Base-by-base conservation (phyloP, 2,797 vertebrate genomes). In the Petrocephalus sullivani region DNA sequence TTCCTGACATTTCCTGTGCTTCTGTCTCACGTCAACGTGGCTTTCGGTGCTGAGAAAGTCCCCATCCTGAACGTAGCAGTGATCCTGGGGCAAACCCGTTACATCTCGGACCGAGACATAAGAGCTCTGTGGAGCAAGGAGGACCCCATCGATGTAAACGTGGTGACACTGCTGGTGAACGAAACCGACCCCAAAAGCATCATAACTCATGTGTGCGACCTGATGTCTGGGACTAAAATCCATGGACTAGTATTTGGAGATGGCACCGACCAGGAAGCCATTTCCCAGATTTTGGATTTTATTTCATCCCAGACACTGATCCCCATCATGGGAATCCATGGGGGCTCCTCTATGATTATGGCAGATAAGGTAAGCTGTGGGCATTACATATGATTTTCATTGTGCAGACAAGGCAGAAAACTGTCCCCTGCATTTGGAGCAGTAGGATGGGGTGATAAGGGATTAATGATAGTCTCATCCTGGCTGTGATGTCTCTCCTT, bases 271-370 rank as follows among this genome's bases (percentile, higher is more conserved):
- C 98, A 99, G 94, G 98, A 99, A 93, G 97, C 98, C 84, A 96
- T 99, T 86, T 97, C 98, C 90, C 98, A 99, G 95, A 99, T 99
- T 95, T 96, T 99, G 94, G 98, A 99, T 97, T 99, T 99, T 96
- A 97, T 99, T 94, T 99, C 98, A 0, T 98, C 98, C 87, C 98
- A 99, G 95, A 99, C 98, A 56, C 97, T 97, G 85, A 95, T 99
- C 92, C 98, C 98, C 87, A 97, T 99, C 92, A 93, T 99, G 93
- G 98, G 98, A 87, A 98, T 99, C 92, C 97, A 99, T 56, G 98
- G 98, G 0, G 98, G 98, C 23, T 96, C 98, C 19, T 98, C 98
- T 88, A 99, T 99, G 98, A 99, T 99, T 93, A 98, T 99, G 98
- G 97, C 98, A 75, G 98, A 99, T 92, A 99, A 99, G 98, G 98